Percentiles rank a stretch among this genome's conserved stretches.
Evolutionary conservation across 2,797 vertebrate genomes (phyloP).

Genomic region (Apogon talboti): DNA sequence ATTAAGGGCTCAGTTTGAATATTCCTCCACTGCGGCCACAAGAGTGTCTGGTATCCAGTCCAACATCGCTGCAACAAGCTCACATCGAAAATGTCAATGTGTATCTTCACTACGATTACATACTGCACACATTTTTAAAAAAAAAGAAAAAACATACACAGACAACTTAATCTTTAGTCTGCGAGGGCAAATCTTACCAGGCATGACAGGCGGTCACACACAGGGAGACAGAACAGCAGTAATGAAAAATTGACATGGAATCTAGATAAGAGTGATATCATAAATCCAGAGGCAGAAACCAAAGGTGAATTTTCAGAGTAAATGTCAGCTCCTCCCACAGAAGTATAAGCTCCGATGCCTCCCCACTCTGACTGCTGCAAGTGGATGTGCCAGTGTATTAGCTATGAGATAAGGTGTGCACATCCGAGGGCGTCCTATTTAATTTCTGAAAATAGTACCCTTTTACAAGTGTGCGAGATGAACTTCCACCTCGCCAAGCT

Average conservation of each 20-base stretch:
- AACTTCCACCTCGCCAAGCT: slow-evolving; percentile 73
- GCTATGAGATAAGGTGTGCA: slow-evolving; percentile 57
- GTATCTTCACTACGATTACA: slow-evolving; percentile 28
- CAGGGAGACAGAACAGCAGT: slow-evolving; percentile 23
- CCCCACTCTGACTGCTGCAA: slow-evolving; percentile 49
- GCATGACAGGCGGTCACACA: slow-evolving; percentile 50
- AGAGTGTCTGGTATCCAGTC: slow-evolving; percentile 41
- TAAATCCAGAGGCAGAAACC: slow-evolving; percentile 69
- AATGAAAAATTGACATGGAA: slow-evolving; percentile 62
- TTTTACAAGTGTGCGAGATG: slow-evolving; percentile 68
- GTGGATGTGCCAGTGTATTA: slow-evolving; percentile 46
- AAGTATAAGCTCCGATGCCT: slow-evolving; percentile 61
- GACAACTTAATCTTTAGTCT: slow-evolving; percentile 40
- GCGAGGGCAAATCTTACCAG: slow-evolving; percentile 33
- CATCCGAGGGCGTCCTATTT: slow-evolving; percentile 61
- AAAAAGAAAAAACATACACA: slow-evolving; percentile 29
- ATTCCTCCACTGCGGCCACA: slow-evolving; percentile 47
- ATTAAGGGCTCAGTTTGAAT: slow-evolving; percentile 76
- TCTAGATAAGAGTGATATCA: slow-evolving; percentile 61
- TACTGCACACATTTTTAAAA: slow-evolving; percentile 21
- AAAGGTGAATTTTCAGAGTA: slow-evolving; percentile 73
- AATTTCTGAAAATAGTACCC: slow-evolving; percentile 62
- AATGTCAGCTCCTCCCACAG: slow-evolving; percentile 74
- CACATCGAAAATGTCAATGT: slow-evolving; percentile 51
- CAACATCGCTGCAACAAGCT: slow-evolving; percentile 30